phyloP scores from a whole-genome alignment of 1,140 invertebrate species.

The Fopius arisanus region DNA sequence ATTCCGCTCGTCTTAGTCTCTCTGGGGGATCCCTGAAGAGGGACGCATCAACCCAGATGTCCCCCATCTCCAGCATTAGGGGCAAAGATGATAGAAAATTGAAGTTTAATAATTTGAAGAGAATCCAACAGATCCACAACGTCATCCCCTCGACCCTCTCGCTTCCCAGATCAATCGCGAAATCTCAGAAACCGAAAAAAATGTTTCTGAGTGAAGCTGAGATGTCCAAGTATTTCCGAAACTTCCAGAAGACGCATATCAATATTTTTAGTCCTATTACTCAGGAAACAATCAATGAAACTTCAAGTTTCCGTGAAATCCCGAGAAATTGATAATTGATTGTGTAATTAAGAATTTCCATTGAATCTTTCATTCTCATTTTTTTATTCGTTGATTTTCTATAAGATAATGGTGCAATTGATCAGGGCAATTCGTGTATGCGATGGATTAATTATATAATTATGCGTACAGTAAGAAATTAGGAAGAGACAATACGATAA shows the following conservation, averaged over 20 bases:
- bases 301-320: too few species aligned
- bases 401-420: neutral
- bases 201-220: neutral
- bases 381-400: neutral
- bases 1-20: neutral
- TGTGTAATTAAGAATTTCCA: neutral
- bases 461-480: neutral
- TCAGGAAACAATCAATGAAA: too few species aligned
- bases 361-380: neutral
- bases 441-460: neutral
- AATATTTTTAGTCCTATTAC: neutral
- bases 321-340: too few species aligned
- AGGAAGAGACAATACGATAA: neutral
- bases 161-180: neutral
- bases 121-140: slow-evolving; percentile 12
- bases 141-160: neutral
- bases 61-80: neutral
- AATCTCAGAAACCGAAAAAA: neutral
- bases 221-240: neutral
- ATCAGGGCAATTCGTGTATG: neutral
- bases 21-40: neutral
- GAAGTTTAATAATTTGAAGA: slow-evolving; percentile 9
- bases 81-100: neutral
- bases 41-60: slow-evolving; percentile 3
- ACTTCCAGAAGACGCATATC: neutral